Evolutionary conservation across 2,797 vertebrate genomes (phyloP), one percentile per base, ranked within the genome.

Genomic region (Petrocephalus sullivani): DNA sequence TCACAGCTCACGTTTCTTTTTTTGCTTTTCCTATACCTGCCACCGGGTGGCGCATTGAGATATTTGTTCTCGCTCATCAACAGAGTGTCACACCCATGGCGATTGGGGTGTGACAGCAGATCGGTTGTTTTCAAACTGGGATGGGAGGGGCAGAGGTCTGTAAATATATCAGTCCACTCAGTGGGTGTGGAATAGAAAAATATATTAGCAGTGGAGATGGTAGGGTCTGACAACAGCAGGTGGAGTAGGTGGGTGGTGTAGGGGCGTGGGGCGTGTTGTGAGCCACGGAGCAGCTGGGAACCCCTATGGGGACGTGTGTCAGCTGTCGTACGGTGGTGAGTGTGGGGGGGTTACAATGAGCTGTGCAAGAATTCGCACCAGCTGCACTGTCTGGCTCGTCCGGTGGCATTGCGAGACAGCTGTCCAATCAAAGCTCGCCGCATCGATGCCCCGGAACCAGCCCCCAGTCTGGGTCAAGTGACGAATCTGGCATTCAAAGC

Each of bases 151-250:
- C 3, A 28, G 21, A 64, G 60, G n/a, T 33, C 10, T 51, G 41
- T 33, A 4, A 61, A 41, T 41, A 14, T 12, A 41, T 78, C 23
- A 71, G 58, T 53, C 58, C 23, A 37, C 46, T 56, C 16, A 37
- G 33, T 56, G 46, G 51, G 51, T 78, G 88, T 75, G 56, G 56
- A 57, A 28, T 37, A 41, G 33, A 41, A 61, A 28, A 28, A 28
- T 19, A 19, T 41, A 37, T 33, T 23, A 57, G n/a, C 9, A 46
- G 85, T 46, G 33, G 14, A n/a, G 33, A 86, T 57, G 57, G 19
- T 41, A 1, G 57, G 19, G 33, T 78, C 51, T 28, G 6, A 60
- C 51, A 86, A 81, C 5, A 33, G 87, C 91, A 91, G 90, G 87
- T 90, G 90, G 60, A 28, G 58, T 19, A 19, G 53, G 14, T 58